Evolutionary conservation across 1,140 invertebrate genomes (phyloP).

Genomic region (Drosophila busckii): DNA sequence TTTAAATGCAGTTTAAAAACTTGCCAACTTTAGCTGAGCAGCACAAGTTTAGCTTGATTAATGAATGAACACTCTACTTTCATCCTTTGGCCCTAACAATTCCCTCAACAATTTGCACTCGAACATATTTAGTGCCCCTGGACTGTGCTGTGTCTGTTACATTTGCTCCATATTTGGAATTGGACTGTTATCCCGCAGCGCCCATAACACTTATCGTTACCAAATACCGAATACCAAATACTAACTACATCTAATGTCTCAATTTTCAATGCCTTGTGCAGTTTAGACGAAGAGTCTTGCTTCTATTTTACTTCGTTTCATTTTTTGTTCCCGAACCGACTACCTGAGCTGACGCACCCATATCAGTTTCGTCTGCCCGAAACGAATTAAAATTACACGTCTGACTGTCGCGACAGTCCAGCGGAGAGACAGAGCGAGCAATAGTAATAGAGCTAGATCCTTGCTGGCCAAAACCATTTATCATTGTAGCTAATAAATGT

Average conservation of each 20-base stretch:
- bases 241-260: conserved; percentile 43
- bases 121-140: conserved; percentile 4
- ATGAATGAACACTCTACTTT: neutral
- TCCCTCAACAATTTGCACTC: conserved; percentile 18
- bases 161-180: conserved; percentile 26
- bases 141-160: neutral
- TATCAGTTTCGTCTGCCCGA: conserved; percentile 69
- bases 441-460: conserved; percentile 33
- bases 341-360: conserved; percentile 64
- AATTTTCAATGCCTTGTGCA: conserved; percentile 32
- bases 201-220: conserved; percentile 34
- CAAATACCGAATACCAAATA: conserved; percentile 4
- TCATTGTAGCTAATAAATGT: conserved; percentile 74
- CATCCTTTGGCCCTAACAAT: too few species aligned
- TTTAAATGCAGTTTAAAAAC: neutral
- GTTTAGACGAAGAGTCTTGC: conserved; percentile 1
- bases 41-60: neutral
- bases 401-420: conserved; percentile 32
- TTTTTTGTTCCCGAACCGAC: too few species aligned
- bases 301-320: neutral
- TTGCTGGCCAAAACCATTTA: conserved; percentile 65
- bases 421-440: conserved; percentile 2
- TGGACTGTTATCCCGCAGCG: conserved; percentile 31
- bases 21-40: neutral
- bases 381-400: conserved; percentile 76